These are phyloP conservation scores for Helobdella robusta DNA, from an alignment of 2,888 invertebrate genomes.

Conservation along the genomic window DNA sequence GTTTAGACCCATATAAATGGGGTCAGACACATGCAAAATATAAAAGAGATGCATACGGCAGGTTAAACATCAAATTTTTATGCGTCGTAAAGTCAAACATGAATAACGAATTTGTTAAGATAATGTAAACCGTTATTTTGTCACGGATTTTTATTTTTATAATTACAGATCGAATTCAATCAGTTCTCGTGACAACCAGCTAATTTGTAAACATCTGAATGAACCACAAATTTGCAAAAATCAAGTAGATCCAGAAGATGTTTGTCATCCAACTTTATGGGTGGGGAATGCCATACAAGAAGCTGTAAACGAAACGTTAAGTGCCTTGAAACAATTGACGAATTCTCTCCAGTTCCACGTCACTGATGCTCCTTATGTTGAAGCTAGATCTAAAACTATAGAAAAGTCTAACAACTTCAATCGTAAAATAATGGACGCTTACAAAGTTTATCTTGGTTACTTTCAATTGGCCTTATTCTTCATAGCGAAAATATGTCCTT, in stretches of 20 bases:
- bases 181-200: too few species aligned
- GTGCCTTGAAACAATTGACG: not conserved
- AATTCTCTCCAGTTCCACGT: conserved; percentile 4
- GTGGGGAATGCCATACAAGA: conserved; percentile 22
- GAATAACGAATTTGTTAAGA: too few species aligned
- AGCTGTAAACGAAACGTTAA: conserved; percentile 7
- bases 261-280: conserved; percentile 5
- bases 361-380: not conserved
- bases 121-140: too few species aligned
- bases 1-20: conserved; percentile 6
- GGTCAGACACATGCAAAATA: not conserved
- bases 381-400: not conserved
- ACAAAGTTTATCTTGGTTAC: not conserved
- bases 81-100: not conserved
- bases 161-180: too few species aligned
- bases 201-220: conserved; percentile 5
- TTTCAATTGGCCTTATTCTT: conserved; percentile 1
- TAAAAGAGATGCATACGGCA: conserved; percentile 1
- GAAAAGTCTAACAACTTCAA: not conserved
- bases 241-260: not conserved
- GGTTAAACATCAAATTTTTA: not conserved
- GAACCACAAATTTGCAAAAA: conserved; percentile 3
- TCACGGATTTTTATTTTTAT: too few species aligned
- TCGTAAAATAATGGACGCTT: not conserved
- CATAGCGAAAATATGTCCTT: not conserved